These are phyloP conservation scores for Neogobius melanostomus DNA, from an alignment of 2,113 vertebrate species.

Conservation along the genomic window DNA sequence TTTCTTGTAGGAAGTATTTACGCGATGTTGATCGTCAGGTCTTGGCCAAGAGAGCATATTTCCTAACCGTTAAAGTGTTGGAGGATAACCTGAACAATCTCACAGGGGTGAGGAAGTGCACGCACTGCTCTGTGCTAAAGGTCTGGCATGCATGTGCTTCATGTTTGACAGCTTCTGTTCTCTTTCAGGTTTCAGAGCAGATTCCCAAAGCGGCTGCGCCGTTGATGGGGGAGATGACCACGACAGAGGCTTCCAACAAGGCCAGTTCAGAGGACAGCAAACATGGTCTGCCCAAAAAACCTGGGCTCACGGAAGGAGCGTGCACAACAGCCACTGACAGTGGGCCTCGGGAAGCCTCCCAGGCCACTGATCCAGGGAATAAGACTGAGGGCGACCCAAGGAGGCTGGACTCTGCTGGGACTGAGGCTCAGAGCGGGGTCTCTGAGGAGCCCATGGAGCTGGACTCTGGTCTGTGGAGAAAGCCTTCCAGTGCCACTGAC, in stretches of 20 bases:
- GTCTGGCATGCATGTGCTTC: slow-evolving; percentile 36
- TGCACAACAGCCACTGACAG: slow-evolving; percentile 69
- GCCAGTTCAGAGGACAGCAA: slow-evolving; percentile 85
- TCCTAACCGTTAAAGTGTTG: slow-evolving; percentile 94
- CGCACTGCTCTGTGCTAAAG: slow-evolving; percentile 15
- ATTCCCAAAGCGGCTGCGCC: slow-evolving; percentile 62
- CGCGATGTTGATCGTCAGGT: slow-evolving; percentile 98
- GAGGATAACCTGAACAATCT: slow-evolving; percentile 94
- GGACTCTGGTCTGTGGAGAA: slow-evolving; percentile 70
- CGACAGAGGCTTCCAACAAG: slow-evolving; percentile 85
- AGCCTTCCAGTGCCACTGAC: slow-evolving; percentile 60
- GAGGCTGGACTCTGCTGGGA: slow-evolving; percentile 57
- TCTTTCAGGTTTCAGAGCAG: slow-evolving; percentile 75
- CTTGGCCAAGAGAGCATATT: slow-evolving; percentile 93
- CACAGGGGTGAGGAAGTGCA: slow-evolving; percentile 79
- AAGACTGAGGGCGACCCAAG: slow-evolving; percentile 53
- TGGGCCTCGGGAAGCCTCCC: slow-evolving; percentile 71
- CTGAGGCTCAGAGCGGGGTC: slow-evolving; percentile 67
- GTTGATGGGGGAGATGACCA: slow-evolving; percentile 89
- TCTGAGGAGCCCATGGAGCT: slow-evolving; percentile 89
- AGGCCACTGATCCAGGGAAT: slow-evolving; percentile 71
- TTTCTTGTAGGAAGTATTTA: slow-evolving; percentile 88
- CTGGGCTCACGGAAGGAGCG: slow-evolving; percentile 73
- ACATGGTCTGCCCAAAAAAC: slow-evolving; percentile 81
- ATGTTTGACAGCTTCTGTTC: slow-evolving; percentile 52